A percentile compares a stretch with the other conserved stretches of the same genome.
Conservation (phyloP, 2,888 invertebrate species). For the Drosophila nr. medialis region DNA sequence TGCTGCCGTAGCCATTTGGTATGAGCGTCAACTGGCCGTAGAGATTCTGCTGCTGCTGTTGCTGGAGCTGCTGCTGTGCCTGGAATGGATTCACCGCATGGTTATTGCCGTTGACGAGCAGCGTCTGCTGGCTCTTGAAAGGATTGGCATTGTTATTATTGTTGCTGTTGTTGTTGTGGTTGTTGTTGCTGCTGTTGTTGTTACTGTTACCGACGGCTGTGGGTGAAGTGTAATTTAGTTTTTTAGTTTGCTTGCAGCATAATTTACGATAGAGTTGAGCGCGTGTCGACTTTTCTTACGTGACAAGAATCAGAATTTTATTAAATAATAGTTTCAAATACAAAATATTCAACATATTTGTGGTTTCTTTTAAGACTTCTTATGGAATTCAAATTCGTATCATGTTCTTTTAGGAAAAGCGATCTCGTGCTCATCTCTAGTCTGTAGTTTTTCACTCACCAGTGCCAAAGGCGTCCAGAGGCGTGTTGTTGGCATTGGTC, state of each 20-base stretch:
- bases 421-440: background rate
- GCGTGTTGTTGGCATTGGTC: constrained; percentile 55
- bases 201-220: constrained; percentile 22
- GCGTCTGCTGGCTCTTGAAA: constrained; percentile 80
- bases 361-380: background rate
- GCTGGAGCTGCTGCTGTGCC: constrained; percentile 58
- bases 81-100: constrained; percentile 83
- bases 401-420: background rate
- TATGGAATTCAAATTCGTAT: background rate
- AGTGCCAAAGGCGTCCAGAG: constrained; percentile 58
- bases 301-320: background rate
- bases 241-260: background rate
- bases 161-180: constrained; percentile 34
- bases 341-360: background rate
- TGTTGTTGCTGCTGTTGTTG: constrained; percentile 40
- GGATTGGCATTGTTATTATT: constrained; percentile 80
- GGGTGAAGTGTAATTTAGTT: background rate
- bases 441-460: constrained; percentile 36
- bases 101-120: constrained; percentile 43
- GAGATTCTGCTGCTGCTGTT: constrained; percentile 74
- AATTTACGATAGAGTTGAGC: background rate
- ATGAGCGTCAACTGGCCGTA: constrained; percentile 83
- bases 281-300: background rate
- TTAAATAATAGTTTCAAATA: background rate
- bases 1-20: constrained; percentile 80